Evolutionary conservation across 1,140 invertebrate species (phyloP).

Genomic region (Ceratina calcarata): DNA sequence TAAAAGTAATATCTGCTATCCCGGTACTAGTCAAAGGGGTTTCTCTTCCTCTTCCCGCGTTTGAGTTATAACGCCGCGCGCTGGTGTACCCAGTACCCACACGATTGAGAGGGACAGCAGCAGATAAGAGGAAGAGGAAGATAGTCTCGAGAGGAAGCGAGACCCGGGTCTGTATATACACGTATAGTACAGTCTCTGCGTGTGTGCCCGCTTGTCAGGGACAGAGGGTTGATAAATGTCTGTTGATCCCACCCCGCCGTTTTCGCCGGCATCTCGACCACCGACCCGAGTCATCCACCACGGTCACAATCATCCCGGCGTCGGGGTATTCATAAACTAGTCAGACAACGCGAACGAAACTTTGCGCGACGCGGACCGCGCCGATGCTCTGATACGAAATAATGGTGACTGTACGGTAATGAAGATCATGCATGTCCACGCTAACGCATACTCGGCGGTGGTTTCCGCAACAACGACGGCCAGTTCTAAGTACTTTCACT

Average conservation of each 20-base stretch:
- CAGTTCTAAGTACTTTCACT: too few relatives aligned
- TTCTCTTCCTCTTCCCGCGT: constrained; percentile 22
- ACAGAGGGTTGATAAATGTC: constrained; percentile 69
- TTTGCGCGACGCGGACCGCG: constrained; percentile 53
- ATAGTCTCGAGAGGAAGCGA: constrained; percentile 29
- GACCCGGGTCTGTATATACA: constrained; percentile 26
- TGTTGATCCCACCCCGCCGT: constrained; percentile 17
- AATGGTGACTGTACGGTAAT: constrained; percentile 52
- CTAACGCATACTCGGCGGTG: neutral
- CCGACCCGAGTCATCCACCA: constrained; percentile 28
- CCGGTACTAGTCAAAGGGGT: constrained; percentile 59
- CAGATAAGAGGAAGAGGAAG: constrained; percentile 4
- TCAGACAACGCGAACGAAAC: constrained; percentile 66
- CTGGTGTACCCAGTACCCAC: neutral
- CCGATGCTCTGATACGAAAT: constrained; percentile 63
- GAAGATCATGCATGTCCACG: constrained; percentile 30
- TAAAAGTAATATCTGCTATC: constrained; percentile 65
- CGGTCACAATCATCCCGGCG: constrained; percentile 61
- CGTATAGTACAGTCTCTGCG: neutral
- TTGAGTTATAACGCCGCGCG: constrained; percentile 58
- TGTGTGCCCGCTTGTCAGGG: constrained; percentile 44
- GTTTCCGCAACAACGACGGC: neutral
- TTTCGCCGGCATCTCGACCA: constrained; percentile 29
- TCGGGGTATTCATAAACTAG: constrained; percentile 70
- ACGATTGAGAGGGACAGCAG: neutral